A percentile compares a stretch with the other conserved stretches of the same genome.
phyloP scores from a whole-genome alignment of 1,140 invertebrate genomes.

The Drosophila leontia region DNA sequence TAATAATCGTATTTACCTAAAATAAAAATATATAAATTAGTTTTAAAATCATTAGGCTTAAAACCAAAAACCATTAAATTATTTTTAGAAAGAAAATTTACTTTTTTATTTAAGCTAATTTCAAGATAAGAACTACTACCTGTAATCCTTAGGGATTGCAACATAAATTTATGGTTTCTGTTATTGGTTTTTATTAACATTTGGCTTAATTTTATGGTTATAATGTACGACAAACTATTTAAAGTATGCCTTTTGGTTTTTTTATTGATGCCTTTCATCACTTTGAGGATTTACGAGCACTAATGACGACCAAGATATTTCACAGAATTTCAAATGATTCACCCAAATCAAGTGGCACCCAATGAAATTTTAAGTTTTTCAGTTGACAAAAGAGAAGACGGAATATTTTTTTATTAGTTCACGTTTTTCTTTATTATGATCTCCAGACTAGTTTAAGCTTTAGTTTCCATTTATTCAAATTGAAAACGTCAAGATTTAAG shows the following conservation, averaged over 20 bases:
- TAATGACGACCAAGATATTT: slow-evolving; percentile 6
- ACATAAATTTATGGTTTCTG: neutral
- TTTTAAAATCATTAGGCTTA: neutral
- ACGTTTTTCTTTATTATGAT: slow-evolving; percentile 13
- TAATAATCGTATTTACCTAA: no score
- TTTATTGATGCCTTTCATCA: slow-evolving; percentile 17
- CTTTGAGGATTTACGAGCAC: slow-evolving; percentile 4
- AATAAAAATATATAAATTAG: no score
- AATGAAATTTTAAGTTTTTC: slow-evolving; percentile 15
- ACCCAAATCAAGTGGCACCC: slow-evolving; percentile 39
- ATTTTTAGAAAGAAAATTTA: neutral
- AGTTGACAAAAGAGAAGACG: slow-evolving; percentile 2
- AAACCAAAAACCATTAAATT: neutral
- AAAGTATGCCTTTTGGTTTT: slow-evolving; percentile 1
- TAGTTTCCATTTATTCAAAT: slow-evolving; percentile 27
- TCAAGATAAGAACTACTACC: neutral
- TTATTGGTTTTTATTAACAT: slow-evolving; percentile 4
- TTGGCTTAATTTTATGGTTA: slow-evolving; percentile 7
- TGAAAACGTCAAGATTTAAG: slow-evolving; percentile 31
- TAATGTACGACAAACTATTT: slow-evolving; percentile 2
- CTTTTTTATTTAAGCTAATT: neutral
- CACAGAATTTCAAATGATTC: slow-evolving; percentile 24
- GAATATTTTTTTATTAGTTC: slow-evolving; percentile 18
- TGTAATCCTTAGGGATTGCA: neutral
- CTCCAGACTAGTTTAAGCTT: slow-evolving; percentile 14